Evolutionary conservation across 1,140 invertebrate genomes (phyloP).

Genomic region (Trissolcus basalis): DNA sequence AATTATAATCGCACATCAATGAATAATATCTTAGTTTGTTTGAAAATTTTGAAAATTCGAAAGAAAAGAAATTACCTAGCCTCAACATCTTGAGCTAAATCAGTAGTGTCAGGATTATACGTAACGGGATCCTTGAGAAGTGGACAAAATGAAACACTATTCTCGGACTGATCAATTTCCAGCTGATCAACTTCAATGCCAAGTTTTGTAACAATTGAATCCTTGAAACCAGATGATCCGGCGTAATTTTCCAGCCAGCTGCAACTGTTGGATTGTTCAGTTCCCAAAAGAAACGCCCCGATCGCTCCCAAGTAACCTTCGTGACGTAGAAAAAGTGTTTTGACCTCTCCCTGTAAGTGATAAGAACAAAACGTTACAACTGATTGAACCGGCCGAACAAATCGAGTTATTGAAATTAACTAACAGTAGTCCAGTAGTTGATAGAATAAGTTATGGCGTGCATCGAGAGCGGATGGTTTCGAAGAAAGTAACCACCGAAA

Average conservation of each 20-base stretch:
- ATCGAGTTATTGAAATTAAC: constrained; percentile 14
- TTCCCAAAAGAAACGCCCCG: constrained; percentile 85
- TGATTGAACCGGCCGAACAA: too few relatives aligned
- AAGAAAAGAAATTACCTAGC: constrained; percentile 77
- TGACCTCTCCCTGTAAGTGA: constrained; percentile 78
- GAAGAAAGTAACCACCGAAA: constrained; percentile 87
- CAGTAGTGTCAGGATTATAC: constrained; percentile 60
- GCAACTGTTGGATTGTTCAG: constrained; percentile 80
- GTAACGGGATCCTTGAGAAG: constrained; percentile 78
- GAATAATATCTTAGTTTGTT: too few relatives aligned
- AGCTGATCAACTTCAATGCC: constrained; percentile 79
- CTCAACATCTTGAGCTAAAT: constrained; percentile 76
- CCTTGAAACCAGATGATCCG: constrained; percentile 82
- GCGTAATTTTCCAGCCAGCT: constrained; percentile 88
- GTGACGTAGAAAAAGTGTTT: constrained; percentile 84
- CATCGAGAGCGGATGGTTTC: constrained; percentile 87
- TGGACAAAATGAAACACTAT: constrained; percentile 80
- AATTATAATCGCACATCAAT: too few relatives aligned
- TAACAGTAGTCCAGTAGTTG: constrained; percentile 84
- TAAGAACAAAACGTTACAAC: too few relatives aligned
- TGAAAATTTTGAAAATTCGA: background rate
- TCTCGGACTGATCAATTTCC: constrained; percentile 83
- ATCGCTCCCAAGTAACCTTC: constrained; percentile 88
- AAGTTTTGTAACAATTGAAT: constrained; percentile 73
- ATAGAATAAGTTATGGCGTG: constrained; percentile 85